phyloP scores from a whole-genome alignment of 1,140 invertebrate genomes.

The Ericerus pela region DNA sequence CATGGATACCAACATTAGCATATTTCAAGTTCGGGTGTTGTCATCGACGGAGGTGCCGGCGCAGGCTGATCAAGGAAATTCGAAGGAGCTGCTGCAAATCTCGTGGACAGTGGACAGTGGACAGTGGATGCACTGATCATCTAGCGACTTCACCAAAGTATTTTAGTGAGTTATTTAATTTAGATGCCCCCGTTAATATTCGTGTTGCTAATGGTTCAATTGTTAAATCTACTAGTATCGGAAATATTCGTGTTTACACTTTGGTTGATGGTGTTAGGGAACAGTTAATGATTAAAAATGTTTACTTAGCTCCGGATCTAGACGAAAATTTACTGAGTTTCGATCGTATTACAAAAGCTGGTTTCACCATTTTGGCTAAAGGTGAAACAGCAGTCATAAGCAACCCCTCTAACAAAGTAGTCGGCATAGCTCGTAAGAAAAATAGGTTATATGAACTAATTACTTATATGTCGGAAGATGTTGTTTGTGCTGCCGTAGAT shows the following conservation, averaged over 20 bases:
- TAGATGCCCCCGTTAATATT: conserved; percentile 19
- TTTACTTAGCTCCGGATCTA: conserved; percentile 14
- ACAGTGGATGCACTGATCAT: conserved; percentile 24
- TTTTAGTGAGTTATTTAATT: conserved; percentile 18
- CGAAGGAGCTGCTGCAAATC: no score
- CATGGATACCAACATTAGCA: no score
- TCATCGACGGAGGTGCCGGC: no score
- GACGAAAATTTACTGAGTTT: conserved; percentile 20
- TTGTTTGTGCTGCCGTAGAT: not conserved
- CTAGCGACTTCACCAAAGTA: conserved; percentile 15
- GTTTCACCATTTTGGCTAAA: conserved; percentile 16
- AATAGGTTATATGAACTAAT: no score
- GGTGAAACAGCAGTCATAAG: conserved; percentile 1
- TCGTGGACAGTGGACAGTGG: conserved; percentile 19
- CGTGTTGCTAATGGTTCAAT: conserved; percentile 18
- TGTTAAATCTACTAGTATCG: conserved; percentile 16
- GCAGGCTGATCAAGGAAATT: no score
- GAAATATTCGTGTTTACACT: conserved; percentile 18
- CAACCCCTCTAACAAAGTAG: not conserved
- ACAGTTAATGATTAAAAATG: conserved; percentile 19
- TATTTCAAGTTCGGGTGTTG: no score
- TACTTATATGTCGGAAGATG: not conserved
- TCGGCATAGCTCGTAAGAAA: no score
- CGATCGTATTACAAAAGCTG: no score
- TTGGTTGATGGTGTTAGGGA: conserved; percentile 15